Base-by-base conservation (phyloP, 1,140 invertebrate species). In the Teleogryllus occipitalis region DNA sequence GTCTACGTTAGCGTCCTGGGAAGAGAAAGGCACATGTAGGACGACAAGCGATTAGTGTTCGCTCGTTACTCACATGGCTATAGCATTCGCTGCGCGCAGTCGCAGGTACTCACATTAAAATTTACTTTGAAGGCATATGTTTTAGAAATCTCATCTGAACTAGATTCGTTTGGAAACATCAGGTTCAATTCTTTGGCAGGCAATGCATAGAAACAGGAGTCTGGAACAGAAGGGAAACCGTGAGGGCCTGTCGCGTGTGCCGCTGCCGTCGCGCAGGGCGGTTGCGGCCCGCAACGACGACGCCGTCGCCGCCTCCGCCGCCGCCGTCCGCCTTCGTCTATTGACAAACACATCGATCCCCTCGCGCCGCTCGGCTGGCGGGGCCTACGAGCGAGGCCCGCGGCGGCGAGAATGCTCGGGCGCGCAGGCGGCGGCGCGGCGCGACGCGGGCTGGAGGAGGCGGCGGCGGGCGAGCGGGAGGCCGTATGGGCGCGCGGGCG, bases 131-230 rank as follows among this genome's bases (percentile, higher is more conserved):
- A 89, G 88, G 88, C 88, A 89, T 89, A 87, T 87, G 86, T 87
- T 88, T 88, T 87, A 84, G 87, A 89, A 88, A 89, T 88, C 86
- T 88, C 88, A 88, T 88, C 86, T 89, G 88, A 89, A 89, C 88
- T 89, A 89, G 88, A 89, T 88, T 89, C 87, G 87, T 88, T 86
- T 88, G 87, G 87, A 89, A 89, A 89, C 88, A 89, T 89, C 88
- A 87, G 87, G 87, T 87, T 89, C 87, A 88, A 87, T 88, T 89
- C 88, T 89, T 89, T 89, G 88, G 88, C 88, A 88, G 88, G 88
- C 87, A 88, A 89, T 88, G 87, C 87, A 87, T 88, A 88, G 86
- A 88, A 88, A 88, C 80, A 80, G 78, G 54, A 49, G 54, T 72
- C 78, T 78, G 78, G 22, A 78, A 78, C 10, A 22, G 74, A 75